These are phyloP conservation scores for Meiosimyza decipiens DNA, from an alignment of 2,888 invertebrate genomes.

Conservation along the genomic window DNA sequence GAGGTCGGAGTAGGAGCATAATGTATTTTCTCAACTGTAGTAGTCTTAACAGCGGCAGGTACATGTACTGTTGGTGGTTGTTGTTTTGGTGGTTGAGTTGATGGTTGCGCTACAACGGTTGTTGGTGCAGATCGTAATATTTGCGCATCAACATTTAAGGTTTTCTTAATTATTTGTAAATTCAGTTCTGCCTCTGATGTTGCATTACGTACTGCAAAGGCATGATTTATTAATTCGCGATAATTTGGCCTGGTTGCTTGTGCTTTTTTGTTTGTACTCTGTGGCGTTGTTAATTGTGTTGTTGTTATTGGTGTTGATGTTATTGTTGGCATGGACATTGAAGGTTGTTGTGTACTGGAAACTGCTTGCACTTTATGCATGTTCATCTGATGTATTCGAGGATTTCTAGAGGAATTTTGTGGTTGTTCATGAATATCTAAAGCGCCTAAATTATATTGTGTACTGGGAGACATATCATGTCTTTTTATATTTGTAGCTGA, in stretches of 20 bases:
- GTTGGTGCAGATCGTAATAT: conserved; percentile 34
- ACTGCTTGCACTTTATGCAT: conserved; percentile 7
- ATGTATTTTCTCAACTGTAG: background rate
- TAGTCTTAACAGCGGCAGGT: background rate
- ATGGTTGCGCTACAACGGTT: conserved; percentile 1
- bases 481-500: background rate
- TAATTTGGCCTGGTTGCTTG: conserved; percentile 59
- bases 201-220: conserved; percentile 58
- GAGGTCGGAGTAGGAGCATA: background rate
- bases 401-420: conserved; percentile 20
- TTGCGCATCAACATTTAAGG: conserved; percentile 58
- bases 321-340: too few species aligned
- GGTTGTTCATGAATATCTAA: conserved; percentile 36
- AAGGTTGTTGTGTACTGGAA: background rate
- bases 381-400: background rate
- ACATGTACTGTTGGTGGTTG: conserved; percentile 34
- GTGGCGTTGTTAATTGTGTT: conserved; percentile 29
- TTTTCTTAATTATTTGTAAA: conserved; percentile 64
- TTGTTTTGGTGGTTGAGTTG: background rate
- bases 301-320: background rate
- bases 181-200: conserved; percentile 64
- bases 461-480: conserved; percentile 1
- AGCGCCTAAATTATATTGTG: conserved; percentile 9
- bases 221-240: conserved; percentile 62
- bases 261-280: conserved; percentile 45